Conservation (phyloP, 2,113 vertebrate genomes). For the western clawed frog (Xenopus tropicalis) region UCB_Xtro_10.0 CM004445.2:119452001-119452500, state of each 20-base stretch:
- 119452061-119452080: neutral
- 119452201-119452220: neutral
- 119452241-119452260: neutral
- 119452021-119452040: constrained; percentile 6
- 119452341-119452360: constrained; percentile 44
- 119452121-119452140: too few species aligned
- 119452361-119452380: constrained; percentile 25
- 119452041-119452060: constrained; percentile 15
- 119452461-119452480: constrained; percentile 38
- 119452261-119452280: constrained; percentile 21
- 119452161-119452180: neutral
- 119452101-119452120: neutral
- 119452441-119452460: constrained; percentile 40
- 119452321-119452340: constrained; percentile 34
- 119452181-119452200: neutral
- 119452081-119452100: neutral
- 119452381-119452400: constrained; percentile 36
- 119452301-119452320: constrained; percentile 23
- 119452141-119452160: constrained; percentile 15
- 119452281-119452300: constrained; percentile 37
- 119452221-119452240: constrained; percentile 4
- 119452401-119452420: constrained; percentile 35
- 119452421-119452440: constrained; percentile 37
- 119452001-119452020: too few species aligned
- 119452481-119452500: constrained; percentile 34